Conservation (phyloP, 2,797 vertebrate genomes). For the Ctenosaura bakeri region DNA sequence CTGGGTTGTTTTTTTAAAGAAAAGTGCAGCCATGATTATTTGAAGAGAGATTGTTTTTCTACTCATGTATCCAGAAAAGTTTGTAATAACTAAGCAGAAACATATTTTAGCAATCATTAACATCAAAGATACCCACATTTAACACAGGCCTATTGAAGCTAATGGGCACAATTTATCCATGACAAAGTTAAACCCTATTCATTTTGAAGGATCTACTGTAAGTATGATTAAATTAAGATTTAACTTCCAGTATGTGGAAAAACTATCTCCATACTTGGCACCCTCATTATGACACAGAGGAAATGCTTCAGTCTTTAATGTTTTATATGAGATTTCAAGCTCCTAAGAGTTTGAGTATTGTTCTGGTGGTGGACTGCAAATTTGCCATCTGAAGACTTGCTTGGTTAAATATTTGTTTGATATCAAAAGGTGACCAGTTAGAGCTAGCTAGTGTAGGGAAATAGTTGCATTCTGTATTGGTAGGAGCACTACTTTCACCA, state of each 20-base stretch:
- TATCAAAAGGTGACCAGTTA: neutral
- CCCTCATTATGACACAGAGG: neutral
- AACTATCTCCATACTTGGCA: too few relatives aligned
- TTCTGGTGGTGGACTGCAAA: neutral
- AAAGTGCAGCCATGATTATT: conserved; percentile 5
- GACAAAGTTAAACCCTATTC: too few relatives aligned
- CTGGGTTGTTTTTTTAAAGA: too few relatives aligned
- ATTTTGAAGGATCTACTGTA: neutral
- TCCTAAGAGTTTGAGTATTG: too few relatives aligned
- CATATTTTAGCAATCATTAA: conserved; percentile 8
- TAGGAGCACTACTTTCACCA: neutral
- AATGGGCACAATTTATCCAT: too few relatives aligned
- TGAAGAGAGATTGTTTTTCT: conserved; percentile 8
- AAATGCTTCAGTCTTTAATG: too few relatives aligned
- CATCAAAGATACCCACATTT: neutral
- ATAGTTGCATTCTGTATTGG: neutral
- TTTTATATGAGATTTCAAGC: too few relatives aligned
- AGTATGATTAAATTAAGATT: neutral
- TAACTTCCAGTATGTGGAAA: neutral
- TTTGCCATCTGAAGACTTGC: neutral
- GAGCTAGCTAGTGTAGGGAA: neutral
- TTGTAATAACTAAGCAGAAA: conserved; percentile 30
- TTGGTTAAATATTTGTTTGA: neutral
- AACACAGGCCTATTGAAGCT: neutral
- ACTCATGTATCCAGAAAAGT: neutral